These are phyloP conservation scores for Ameiurus melas DNA, from an alignment of 2,113 vertebrate genomes.

Conservation along the genomic window DNA sequence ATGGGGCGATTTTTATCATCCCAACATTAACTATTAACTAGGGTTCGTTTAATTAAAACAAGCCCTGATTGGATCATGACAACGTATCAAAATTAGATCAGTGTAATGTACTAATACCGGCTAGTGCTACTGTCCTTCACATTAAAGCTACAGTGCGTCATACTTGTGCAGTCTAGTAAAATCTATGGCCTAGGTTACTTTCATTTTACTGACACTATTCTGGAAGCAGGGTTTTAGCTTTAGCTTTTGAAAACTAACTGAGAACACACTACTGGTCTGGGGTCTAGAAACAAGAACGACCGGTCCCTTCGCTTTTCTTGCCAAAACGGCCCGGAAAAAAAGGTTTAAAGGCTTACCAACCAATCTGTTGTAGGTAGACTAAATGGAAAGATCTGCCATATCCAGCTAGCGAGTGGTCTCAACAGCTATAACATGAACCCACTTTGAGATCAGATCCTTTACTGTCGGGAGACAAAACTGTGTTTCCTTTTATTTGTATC, in stretches of 20 bases:
- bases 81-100: not conserved
- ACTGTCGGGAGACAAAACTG: not conserved
- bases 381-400: constrained; percentile 21
- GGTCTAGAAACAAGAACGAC: constrained; percentile 28
- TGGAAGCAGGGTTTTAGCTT: not conserved
- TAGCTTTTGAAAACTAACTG: constrained; percentile 10
- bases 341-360: constrained; percentile 26
- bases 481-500: constrained; percentile 16
- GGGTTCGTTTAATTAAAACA: not conserved
- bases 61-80: not conserved
- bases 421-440: constrained; percentile 6
- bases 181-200: constrained; percentile 30
- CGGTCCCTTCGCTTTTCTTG: constrained; percentile 31
- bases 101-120: not conserved
- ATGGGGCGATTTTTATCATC: not conserved
- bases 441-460: constrained; percentile 13
- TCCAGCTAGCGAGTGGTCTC: constrained; percentile 15
- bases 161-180: constrained; percentile 1
- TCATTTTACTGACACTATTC: constrained; percentile 26
- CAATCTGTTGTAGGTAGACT: constrained; percentile 11
- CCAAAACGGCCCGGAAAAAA: constrained; percentile 12
- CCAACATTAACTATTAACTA: not conserved
- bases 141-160: constrained; percentile 29
- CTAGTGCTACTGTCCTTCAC: not conserved
- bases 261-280: constrained; percentile 4